A percentile compares a stretch with the other conserved stretches of the same genome.
Evolutionary conservation across 2,888 invertebrate species (phyloP).

Genomic region (Caenorhabditis drosophilae): DNA sequence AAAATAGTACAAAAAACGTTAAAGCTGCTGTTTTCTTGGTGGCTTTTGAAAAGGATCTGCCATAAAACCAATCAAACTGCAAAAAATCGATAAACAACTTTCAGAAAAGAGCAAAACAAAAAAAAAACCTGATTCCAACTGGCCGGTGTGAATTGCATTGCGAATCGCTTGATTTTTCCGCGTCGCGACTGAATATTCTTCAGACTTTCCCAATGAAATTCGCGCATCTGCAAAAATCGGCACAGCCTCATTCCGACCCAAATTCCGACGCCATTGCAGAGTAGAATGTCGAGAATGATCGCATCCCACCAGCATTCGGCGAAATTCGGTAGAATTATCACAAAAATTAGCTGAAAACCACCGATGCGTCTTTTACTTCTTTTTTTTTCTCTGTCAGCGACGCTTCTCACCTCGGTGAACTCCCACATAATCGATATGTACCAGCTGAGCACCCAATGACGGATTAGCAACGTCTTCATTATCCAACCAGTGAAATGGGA

Average conservation of each 20-base stretch:
- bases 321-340: constrained; percentile 66
- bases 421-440: constrained; percentile 99
- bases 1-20: constrained; percentile 28
- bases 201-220: constrained; percentile 98
- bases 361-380: background rate
- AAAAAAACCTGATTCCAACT: constrained; percentile 84
- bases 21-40: constrained; percentile 13
- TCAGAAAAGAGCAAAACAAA: background rate
- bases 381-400: too few relatives aligned
- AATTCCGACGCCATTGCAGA: constrained; percentile 96
- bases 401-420: constrained; percentile 95
- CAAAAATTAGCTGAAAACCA: constrained; percentile 59
- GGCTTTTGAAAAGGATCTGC: constrained; percentile 18
- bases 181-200: constrained; percentile 93
- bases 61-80: constrained; percentile 27
- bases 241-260: constrained; percentile 93
- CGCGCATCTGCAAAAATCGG: constrained; percentile 91
- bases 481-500: constrained; percentile 97
- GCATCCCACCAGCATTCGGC: constrained; percentile 97
- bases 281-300: constrained; percentile 86
- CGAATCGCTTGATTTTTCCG: constrained; percentile 93
- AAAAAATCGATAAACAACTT: background rate
- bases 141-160: constrained; percentile 96
- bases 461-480: constrained; percentile 85
- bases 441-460: constrained; percentile 95